phyloP scores from a whole-genome alignment of 2,113 vertebrate species.

The Oncorhynchus kisutch region DNA sequence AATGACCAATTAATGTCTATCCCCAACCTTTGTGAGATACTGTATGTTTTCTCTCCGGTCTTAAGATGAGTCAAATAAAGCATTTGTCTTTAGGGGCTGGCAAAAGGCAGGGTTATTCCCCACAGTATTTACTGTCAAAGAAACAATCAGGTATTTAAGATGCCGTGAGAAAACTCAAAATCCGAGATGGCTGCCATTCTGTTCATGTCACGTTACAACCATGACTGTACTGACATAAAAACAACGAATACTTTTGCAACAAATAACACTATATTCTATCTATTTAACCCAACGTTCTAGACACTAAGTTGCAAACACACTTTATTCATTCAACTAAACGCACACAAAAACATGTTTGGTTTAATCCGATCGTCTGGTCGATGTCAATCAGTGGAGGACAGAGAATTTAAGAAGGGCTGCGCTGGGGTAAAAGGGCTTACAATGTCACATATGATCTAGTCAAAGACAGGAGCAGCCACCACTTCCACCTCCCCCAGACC shows the following conservation, averaged over 20 bases:
- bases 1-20: slow-evolving; percentile 9
- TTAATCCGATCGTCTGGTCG: slow-evolving; percentile 12
- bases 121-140: not conserved
- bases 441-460: slow-evolving; percentile 68
- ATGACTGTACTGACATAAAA: too few species aligned
- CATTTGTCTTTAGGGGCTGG: slow-evolving; percentile 3
- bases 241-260: too few species aligned
- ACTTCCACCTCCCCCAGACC: slow-evolving; percentile 52
- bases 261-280: too few species aligned
- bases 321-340: not conserved
- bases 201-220: too few species aligned
- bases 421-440: slow-evolving; percentile 58
- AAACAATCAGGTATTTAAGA: slow-evolving; percentile 13
- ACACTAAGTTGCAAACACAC: not conserved
- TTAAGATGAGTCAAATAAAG: slow-evolving; percentile 36
- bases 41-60: slow-evolving; percentile 49
- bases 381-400: slow-evolving; percentile 52
- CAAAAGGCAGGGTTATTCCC: slow-evolving; percentile 10
- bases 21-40: slow-evolving; percentile 14
- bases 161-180: slow-evolving; percentile 3
- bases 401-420: slow-evolving; percentile 57
- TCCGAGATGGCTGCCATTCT: too few species aligned
- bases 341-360: slow-evolving; percentile 6
- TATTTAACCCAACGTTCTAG: not conserved
- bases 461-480: slow-evolving; percentile 70